Percentiles rank a stretch among this genome's conserved stretches.
Conservation (phyloP, 2,797 vertebrate species). For the Paratrypauchen microcephalus region DNA sequence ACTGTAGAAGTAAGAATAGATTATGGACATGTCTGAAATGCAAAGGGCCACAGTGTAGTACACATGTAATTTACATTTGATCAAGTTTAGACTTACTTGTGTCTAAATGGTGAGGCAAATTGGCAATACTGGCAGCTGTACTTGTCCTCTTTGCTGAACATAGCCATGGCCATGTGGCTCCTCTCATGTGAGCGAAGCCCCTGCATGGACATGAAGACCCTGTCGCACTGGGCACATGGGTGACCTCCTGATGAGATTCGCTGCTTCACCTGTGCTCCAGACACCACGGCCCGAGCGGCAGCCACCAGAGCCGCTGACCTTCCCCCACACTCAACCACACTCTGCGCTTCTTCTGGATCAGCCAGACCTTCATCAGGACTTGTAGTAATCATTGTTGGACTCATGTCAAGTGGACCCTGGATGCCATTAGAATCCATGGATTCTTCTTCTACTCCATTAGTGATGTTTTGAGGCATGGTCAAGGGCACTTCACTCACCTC, state of each 20-base stretch:
- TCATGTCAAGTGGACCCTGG: conserved; percentile 28
- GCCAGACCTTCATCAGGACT: conserved; percentile 19
- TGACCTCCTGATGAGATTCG: conserved; percentile 85
- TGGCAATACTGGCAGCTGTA: conserved; percentile 99
- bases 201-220: conserved; percentile 99
- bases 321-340: conserved; percentile 29
- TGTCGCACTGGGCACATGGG: conserved; percentile 93
- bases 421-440: conserved; percentile 37
- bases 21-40: neutral
- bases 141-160: conserved; percentile 93
- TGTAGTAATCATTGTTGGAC: conserved; percentile 26
- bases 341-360: conserved; percentile 42
- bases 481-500: conserved; percentile 71
- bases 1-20: neutral
- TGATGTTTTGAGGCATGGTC: conserved; percentile 56
- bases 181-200: conserved; percentile 97
- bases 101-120: conserved; percentile 97
- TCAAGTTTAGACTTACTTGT: conserved; percentile 88
- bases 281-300: conserved; percentile 64
- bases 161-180: conserved; percentile 93
- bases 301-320: conserved; percentile 65
- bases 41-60: neutral
- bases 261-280: conserved; percentile 80
- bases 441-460: conserved; percentile 71
- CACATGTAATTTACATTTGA: neutral